Base-by-base conservation (phyloP, 2,888 invertebrate genomes). In the Dilophus febrilis region DNA sequence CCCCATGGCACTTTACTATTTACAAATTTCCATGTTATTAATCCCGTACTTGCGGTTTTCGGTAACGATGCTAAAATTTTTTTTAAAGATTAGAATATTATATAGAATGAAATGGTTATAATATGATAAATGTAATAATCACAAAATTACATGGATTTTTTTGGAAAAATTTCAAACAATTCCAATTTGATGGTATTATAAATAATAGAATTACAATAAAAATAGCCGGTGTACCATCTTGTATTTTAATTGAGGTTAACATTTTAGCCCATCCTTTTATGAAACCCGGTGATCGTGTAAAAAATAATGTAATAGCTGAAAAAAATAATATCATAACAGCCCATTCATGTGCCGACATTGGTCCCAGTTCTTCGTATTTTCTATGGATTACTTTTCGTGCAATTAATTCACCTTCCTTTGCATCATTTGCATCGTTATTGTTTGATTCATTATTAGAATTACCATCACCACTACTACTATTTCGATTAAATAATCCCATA, bases 271-370 rank as follows among this genome's bases (percentile, higher is more conserved):
- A 87, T 1, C 88, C 88, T 0, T 66, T 64, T 49, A 84, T 74
- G 56, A 87, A 82, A 44, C 83, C 80, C 0, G 87, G 88, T 45
- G 75, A 75, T 35, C 86, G 69, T 61, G 85, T 79, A 60, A 87
- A 79, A 79, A 87, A 88, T 45, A 88, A 64, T 43, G 78, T 54
- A 27, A 87, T 77, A 0, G 85, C 73, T 13, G 75, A 46, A 30
- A 77, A 52, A 80, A 64, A 4, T 34, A 83, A 60, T 1, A 70
- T 26, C 0, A 74, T 73, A 0, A 84, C 77, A 8, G 68, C 64
- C 54, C 62, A 67, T 57, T 87, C 84, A 47, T 85, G 82, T 65
- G 78, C 81, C 1, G 73, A 71, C 52, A 80, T 69, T 0, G 74
- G 72, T n/a, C 87, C 87, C 32, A 88, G 67, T 40, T 74, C 77